Evolutionary conservation across 2,113 vertebrate species (phyloP), one percentile per base, ranked within the genome.

Genomic region (Crocuta crocuta): DNA sequence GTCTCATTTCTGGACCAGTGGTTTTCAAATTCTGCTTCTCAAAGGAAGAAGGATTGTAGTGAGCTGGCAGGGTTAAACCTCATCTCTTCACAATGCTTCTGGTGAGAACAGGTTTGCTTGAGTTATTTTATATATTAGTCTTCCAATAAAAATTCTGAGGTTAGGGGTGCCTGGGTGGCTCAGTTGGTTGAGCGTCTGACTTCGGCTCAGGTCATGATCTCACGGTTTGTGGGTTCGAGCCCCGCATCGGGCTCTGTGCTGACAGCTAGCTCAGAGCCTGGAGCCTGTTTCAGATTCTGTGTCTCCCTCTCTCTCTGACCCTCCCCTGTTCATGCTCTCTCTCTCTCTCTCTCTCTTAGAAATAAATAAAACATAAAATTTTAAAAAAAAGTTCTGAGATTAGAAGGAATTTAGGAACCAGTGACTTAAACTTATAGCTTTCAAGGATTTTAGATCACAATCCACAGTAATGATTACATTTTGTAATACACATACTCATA

Each of bases 1-100:
- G 39, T 48, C 65, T 53, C 11, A 55, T 61, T 79, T 95, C 10
- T 63, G 58, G 50, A 63, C n/a, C 5, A 39, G 33, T 73, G 12
- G 4, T 68, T 97, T 93, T 91, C 66, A 93, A 45, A 86, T 35
- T 73, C 11, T 65, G 28, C 65, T 86, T 33, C 80, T 96, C 39
- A 31, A 31, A 55, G 43, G 50, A 83, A 79, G 61, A 43, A 43
- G 61, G 80, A 58, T 2, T 5, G 0, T 2, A 82, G 61, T 26
- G 24, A 26, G 10, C 19, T 19, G 15, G 53, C 35, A 74, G 45
- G 21, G 7, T 7, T 31, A 4, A 63, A 39, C 73, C 8, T 35
- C 8, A 5, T 50, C n/a, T 26, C 12, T 80, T 78, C 31, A 33
- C 4, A 81, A 2, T 74, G 31, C 21, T n/a, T 78, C 71, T 24